Percentiles rank a stretch among this genome's conserved stretches.
These are phyloP conservation scores for Desoria tigrina DNA, from an alignment of 2,888 invertebrate genomes.

Conservation along the genomic window DNA sequence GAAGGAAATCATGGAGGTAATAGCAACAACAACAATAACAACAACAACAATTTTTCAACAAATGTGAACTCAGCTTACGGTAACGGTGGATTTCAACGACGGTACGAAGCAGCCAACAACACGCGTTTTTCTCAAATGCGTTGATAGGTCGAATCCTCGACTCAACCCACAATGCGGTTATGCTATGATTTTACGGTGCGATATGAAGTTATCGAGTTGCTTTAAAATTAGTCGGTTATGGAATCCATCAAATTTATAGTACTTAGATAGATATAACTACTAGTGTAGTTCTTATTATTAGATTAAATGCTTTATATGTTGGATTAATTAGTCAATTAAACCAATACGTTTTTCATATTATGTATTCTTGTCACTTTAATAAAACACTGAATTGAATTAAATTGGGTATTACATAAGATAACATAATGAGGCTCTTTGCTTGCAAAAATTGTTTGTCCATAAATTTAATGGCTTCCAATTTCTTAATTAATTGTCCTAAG, in stretches of 20 bases:
- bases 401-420: too few species aligned
- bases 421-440: too few species aligned
- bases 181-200: constrained; percentile 11
- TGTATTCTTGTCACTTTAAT: background rate
- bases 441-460: too few species aligned
- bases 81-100: constrained; percentile 3
- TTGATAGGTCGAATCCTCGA: constrained; percentile 3
- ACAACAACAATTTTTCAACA: background rate
- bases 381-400: too few species aligned
- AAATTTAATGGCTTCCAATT: too few species aligned
- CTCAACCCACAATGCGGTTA: constrained; percentile 6
- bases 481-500: too few species aligned
- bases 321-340: background rate
- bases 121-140: constrained; percentile 8
- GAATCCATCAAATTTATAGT: background rate
- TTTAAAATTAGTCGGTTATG: background rate
- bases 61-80: background rate
- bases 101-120: background rate
- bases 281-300: background rate
- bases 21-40: background rate
- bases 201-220: constrained; percentile 6
- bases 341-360: constrained; percentile 1
- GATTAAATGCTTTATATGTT: background rate
- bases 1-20: background rate
- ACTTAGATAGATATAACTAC: background rate